Base-by-base conservation (phyloP, 53 echinoderm and acorn worm species). In the Arbacia lixula region DNA sequence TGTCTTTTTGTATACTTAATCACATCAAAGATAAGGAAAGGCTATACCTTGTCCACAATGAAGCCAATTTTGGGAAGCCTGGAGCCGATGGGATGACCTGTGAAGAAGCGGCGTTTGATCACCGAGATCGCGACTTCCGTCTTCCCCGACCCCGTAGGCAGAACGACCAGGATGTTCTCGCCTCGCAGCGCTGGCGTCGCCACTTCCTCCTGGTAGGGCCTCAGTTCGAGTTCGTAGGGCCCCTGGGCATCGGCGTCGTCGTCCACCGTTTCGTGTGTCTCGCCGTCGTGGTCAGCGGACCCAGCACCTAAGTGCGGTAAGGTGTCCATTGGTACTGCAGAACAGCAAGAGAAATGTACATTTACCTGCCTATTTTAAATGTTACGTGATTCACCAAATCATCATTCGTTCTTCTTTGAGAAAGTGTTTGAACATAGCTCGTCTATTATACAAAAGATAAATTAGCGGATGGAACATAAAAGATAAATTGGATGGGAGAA, bases 1-100 rank as follows among this genome's bases (percentile, higher is more conserved):
- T n/a, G n/a, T n/a, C n/a, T n/a, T n/a, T n/a, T n/a, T n/a, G n/a
- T n/a, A n/a, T n/a, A n/a, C n/a, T n/a, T n/a, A n/a, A n/a, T n/a
- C n/a, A n/a, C n/a, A 57, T 57, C 5, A 57, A 5, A 14, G 22
- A 12, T 57, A 51, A 56, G 21, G 12, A 10, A 38, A 6, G 22
- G 26, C 24, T 65, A 41, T 68, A 92, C 92, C 84, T 92, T 89
- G 83, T 93, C 90, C 25, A 93, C 93, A 2, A 93, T 72, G 56
- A 93, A 93, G 10, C 86, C 87, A 5, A 79, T 65, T 34, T 89
- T 89, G 38, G 20, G 58, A 55, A 10, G 53, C 6, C 55, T 76
- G 36, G 55, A 34, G 6, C 72, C 72, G n/a, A 68, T 38, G 21
- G 68, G 42, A 27, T 29, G 24, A 8, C 71, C 16, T 24, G 46